A percentile compares a stretch with the other conserved stretches of the same genome.
Evolutionary conservation across 2,797 vertebrate species (phyloP).

Genomic region (Artibeus jamaicensis): DNA sequence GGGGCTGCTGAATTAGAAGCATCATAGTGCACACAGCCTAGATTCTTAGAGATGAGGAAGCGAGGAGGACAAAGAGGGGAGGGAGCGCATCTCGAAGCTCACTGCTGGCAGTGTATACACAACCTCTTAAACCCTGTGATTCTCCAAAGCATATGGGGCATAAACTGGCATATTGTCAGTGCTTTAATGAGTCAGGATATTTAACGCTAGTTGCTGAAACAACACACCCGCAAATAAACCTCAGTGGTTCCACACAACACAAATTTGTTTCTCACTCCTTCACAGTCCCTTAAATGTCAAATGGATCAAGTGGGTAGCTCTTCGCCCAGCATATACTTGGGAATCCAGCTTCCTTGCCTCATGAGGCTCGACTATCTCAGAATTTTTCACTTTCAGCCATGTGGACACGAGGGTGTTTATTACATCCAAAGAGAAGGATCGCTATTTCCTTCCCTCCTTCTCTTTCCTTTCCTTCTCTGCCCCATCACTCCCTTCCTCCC

Average conservation of each 20-base stretch:
- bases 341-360: background rate
- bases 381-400: background rate
- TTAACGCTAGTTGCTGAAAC: background rate
- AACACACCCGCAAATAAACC: background rate
- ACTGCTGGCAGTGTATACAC: background rate
- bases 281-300: background rate
- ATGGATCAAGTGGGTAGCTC: background rate
- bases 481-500: background rate
- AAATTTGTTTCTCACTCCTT: background rate
- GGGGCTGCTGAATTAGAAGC: background rate
- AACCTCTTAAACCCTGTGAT: background rate
- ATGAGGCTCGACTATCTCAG: background rate
- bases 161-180: background rate
- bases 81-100: background rate
- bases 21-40: background rate
- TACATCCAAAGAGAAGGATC: background rate
- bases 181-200: constrained; percentile 23
- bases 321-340: background rate
- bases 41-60: background rate
- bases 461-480: background rate
- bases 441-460: background rate
- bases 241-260: background rate
- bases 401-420: too few relatives aligned
- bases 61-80: background rate
- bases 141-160: background rate